Base-by-base conservation (phyloP, 2,888 invertebrate genomes). In the Calliscelio sp. region DNA sequence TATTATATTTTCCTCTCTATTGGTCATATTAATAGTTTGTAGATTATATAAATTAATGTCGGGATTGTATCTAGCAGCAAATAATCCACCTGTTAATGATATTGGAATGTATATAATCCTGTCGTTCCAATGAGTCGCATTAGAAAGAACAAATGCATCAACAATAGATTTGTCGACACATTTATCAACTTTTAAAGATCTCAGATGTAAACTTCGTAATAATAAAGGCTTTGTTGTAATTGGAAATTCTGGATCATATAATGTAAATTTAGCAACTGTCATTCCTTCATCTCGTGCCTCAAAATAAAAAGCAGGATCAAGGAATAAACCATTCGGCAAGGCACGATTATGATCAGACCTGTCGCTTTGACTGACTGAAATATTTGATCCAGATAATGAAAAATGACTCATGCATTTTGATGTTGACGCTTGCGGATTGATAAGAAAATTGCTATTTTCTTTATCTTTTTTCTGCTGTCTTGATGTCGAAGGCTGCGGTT, bases 41-140 rank as follows among this genome's bases (percentile, higher is more conserved):
- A 38, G 14, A 11, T 8, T 3, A 11, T 8, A 14, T 11, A 14
- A 3, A 38, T 5, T 14, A 14, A 24, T 18, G 0, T 18, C 28
- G 0, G 0, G 1, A 22, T 7, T 20, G 14, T 22, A 22, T 22
- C 2, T 22, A 22, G 2, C 7, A 22, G 28, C 28, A 51, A 61
- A 74, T 49, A 74, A 8, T n/a, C 35, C 25, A 14, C 18, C 6
- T 0, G 24, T 57, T 1, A 11, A 28, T 10, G 1, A 10, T 8
- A 11, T 24, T 24, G 55, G 77, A 4, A 77, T 18, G n/a, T 77
- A 77, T 24, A 77, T 66, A 2, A 77, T 35, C 7, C 25, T 25
- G 4, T 53, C 41, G 4, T 8, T 16, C 46, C 35, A 77, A 4
- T 11, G 5, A 0, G 18, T n/a, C 32, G 65, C 18, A 20, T 63